Base-by-base conservation (phyloP, 2,888 invertebrate species). In the Plebejus melissa region DNA sequence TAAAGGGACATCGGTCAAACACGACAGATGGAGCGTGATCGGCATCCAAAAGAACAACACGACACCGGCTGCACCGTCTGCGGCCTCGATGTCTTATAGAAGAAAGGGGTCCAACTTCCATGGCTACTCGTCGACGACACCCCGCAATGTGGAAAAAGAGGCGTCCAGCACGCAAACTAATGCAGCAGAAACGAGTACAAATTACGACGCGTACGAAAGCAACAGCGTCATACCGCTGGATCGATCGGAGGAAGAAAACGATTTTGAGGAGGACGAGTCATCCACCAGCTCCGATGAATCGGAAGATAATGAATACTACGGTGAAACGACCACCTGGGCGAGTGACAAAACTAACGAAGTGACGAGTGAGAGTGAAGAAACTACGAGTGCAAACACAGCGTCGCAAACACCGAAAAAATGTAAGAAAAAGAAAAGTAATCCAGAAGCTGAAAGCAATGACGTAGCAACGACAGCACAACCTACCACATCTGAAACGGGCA, bases 1-100 rank as follows among this genome's bases (percentile, higher is more conserved):
- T 11, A 92, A 93, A 82, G 93, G 93, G 32, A 93, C 93, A 38
- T 93, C 93, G n/a, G 86, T 91, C 0, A 93, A 92, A 76, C 91
- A 92, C 76, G 93, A 93, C 78, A 91, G 87, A 81, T 93, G 93
- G 90, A 89, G 83, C 77, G 76, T 78, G 6, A 80, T 79, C 41
- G 69, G 79, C 58, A 79, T 77, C 60, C 87, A 89, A 38, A 89
- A 84, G 77, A 83, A 82, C 75, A 78, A 76, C 71, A 76, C 79
- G 9, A 76, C 80, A 78, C 81, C 83, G 50, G 78, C 65, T 32
- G 5, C 81, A 74, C 28, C 82, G 50, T 77, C 81, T 46, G 50
- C 81, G 38, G 60, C 83, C 3, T 80, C 81, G 3, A 84, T 82
- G 79, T 81, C 82, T 54, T 79, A 85, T 57, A 85, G 92, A 80